Base-by-base conservation (phyloP, 2,888 invertebrate genomes). In the Gastracanthus pulcherrimus region DNA sequence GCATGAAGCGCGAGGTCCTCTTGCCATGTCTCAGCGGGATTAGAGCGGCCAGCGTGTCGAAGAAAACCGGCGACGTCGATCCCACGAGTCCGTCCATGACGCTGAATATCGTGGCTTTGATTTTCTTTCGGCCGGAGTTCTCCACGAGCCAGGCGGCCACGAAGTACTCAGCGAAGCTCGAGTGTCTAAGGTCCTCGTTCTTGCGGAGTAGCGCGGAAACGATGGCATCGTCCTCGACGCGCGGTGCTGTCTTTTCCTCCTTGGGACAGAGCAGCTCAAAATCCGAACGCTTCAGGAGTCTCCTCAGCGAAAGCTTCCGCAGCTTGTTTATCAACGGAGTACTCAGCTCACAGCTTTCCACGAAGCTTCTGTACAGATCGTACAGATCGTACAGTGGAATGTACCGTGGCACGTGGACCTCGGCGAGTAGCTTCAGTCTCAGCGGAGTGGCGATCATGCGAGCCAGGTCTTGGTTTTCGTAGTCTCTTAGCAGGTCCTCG, bases 121-220 rank as follows among this genome's bases (percentile, higher is more conserved):
- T n/a, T n/a, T n/a, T n/a, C n/a, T n/a, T n/a, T n/a, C n/a, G n/a
- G n/a, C n/a, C n/a, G n/a, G n/a, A n/a, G n/a, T n/a, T n/a, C n/a
- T n/a, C n/a, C n/a, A n/a, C n/a, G 3, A 55, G 38, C 71, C 71
- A 71, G 2, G 3, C 16, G 16, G 71, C 71, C 23, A 55, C 71
- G n/a, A 55, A 58, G 23, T 38, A 58, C 7, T 71, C 58, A 3
- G 38, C 13, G 26, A 71, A 55, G 16, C 36, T 71, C 38, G 16
- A 2, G 38, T 71, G 71, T 5, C 11, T 23, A 0, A 71, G 26
- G 9, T 6, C 6, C 0, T 34, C 6, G 45, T 5, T 0, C 19
- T n/a, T 36, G 2, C 11, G 2, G n/a, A n/a, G n/a, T n/a, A n/a
- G n/a, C n/a, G n/a, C n/a, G n/a, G n/a, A n/a, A n/a, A n/a, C n/a